phyloP scores from a whole-genome alignment of 1,140 invertebrate species.

The Papilio glaucus region DNA sequence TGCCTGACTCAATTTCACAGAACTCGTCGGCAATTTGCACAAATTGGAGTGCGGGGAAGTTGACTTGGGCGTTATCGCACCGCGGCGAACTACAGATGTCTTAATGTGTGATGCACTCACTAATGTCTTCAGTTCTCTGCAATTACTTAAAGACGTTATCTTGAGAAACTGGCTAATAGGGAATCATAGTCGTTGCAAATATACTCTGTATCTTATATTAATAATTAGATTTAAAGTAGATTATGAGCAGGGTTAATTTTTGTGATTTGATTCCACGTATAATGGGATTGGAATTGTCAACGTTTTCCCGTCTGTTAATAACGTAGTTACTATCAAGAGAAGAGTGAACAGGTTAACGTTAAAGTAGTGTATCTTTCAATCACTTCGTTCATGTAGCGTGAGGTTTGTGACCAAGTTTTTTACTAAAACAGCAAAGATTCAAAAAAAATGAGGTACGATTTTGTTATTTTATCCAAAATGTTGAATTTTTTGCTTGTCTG shows the following conservation, averaged over 20 bases:
- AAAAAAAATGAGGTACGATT: not conserved
- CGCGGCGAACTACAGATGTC: slow-evolving; percentile 17
- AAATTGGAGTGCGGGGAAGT: slow-evolving; percentile 47
- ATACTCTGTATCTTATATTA: not conserved
- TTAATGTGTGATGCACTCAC: slow-evolving; percentile 36
- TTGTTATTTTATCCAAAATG: not conserved
- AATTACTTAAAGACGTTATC: slow-evolving; percentile 33
- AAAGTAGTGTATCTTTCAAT: too few relatives aligned
- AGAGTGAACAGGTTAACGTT: too few relatives aligned
- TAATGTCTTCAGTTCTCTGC: slow-evolving; percentile 27
- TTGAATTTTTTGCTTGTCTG: slow-evolving; percentile 23
- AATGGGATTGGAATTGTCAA: too few relatives aligned
- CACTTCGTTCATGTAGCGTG: too few relatives aligned
- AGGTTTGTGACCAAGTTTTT: too few relatives aligned
- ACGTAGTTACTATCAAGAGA: too few relatives aligned
- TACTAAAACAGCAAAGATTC: too few relatives aligned
- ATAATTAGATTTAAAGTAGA: too few relatives aligned
- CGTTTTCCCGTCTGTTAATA: too few relatives aligned
- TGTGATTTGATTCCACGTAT: too few relatives aligned
- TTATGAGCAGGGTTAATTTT: too few relatives aligned
- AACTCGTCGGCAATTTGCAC: slow-evolving; percentile 48
- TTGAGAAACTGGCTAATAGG: not conserved
- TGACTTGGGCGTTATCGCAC: slow-evolving; percentile 41
- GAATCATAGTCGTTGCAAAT: not conserved
- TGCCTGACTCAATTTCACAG: slow-evolving; percentile 47